Evolutionary conservation across 2,113 vertebrate genomes (phyloP).

Genomic region (Gambusia holbrooki): DNA sequence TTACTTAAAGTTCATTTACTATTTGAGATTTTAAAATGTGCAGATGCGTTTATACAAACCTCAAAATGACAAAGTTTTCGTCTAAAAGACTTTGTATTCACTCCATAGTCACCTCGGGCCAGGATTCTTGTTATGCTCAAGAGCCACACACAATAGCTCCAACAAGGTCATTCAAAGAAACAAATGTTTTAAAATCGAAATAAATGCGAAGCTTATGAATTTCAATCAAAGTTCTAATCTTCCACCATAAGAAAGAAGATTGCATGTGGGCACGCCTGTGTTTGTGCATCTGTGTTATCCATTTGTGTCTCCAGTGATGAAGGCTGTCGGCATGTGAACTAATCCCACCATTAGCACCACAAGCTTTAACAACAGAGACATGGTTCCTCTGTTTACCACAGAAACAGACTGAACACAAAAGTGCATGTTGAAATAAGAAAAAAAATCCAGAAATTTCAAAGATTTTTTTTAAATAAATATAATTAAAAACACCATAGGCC

Average conservation of each 20-base stretch:
- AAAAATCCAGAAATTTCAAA: not conserved
- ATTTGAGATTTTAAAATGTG: not conserved
- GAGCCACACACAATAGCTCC: not conserved
- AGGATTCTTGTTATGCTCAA: not conserved
- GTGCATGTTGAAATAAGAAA: not conserved
- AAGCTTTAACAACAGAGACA: conserved; percentile 59
- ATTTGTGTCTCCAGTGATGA: conserved; percentile 65
- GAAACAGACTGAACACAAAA: conserved; percentile 1
- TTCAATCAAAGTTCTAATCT: not conserved
- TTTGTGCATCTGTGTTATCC: conserved; percentile 57
- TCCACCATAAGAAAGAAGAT: conserved; percentile 1
- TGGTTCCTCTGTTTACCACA: conserved; percentile 31
- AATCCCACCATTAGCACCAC: conserved; percentile 77
- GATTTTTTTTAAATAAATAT: too few relatives aligned
- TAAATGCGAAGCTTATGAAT: not conserved
- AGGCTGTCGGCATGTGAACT: conserved; percentile 71
- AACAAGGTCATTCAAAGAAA: not conserved
- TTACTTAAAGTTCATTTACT: not conserved
- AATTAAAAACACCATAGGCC: not conserved
- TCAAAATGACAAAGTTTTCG: not conserved
- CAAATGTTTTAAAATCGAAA: not conserved
- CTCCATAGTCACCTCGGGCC: not conserved
- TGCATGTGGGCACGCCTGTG: conserved; percentile 41
- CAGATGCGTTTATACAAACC: not conserved
- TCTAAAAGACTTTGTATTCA: not conserved